Evolutionary conservation across 2,797 vertebrate species (phyloP).

Genomic region (Antennarius maculatus): DNA sequence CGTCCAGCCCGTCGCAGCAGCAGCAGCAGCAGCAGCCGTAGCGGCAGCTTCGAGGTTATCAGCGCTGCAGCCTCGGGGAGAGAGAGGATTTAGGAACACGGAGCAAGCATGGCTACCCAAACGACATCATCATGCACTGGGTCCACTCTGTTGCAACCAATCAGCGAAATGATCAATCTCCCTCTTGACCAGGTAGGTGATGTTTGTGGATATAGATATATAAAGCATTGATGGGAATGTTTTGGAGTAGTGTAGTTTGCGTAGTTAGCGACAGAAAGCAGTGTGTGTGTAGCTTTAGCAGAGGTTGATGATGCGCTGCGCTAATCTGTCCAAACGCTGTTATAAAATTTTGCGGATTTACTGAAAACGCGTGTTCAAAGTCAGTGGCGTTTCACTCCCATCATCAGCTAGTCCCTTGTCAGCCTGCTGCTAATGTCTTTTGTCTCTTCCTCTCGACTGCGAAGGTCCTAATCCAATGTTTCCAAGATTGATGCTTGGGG

Average conservation of each 20-base stretch:
- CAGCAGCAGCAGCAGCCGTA: constrained; percentile 19
- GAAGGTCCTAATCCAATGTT: constrained; percentile 26
- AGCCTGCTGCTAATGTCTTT: constrained; percentile 44
- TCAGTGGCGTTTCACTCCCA: constrained; percentile 28
- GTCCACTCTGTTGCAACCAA: constrained; percentile 92
- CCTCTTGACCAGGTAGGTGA: constrained; percentile 92
- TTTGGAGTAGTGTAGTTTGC: not conserved
- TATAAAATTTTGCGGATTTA: constrained; percentile 38
- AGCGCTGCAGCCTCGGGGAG: constrained; percentile 41
- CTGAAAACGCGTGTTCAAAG: constrained; percentile 11
- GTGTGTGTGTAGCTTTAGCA: not conserved
- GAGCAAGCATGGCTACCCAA: constrained; percentile 86
- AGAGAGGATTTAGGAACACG: constrained; percentile 54
- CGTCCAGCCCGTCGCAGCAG: constrained; percentile 57
- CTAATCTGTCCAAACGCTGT: constrained; percentile 24
- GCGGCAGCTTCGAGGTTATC: constrained; percentile 39
- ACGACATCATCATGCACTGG: constrained; percentile 89
- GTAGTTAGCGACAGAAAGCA: constrained; percentile 6
- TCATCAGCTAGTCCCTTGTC: constrained; percentile 19
- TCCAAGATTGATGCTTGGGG: constrained; percentile 14
- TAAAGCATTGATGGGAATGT: too few relatives aligned
- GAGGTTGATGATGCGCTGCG: constrained; percentile 38
- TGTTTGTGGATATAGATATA: constrained; percentile 10
- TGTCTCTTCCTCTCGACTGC: constrained; percentile 38
- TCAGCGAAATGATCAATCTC: constrained; percentile 92